Conservation (phyloP, 2,888 invertebrate species). For the Branchinecta sandiegonensis region DNA sequence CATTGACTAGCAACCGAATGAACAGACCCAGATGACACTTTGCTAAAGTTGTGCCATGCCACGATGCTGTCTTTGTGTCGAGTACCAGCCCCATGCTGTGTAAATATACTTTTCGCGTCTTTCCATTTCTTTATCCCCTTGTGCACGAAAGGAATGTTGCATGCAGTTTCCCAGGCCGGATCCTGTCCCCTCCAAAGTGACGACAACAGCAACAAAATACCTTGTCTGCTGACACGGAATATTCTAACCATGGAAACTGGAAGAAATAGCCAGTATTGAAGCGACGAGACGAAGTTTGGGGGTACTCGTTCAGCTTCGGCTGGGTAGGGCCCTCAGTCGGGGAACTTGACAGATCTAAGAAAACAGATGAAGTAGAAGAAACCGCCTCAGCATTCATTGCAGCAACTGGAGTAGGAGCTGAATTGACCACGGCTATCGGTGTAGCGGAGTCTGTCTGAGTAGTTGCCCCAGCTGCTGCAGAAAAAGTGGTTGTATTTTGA, state of each 20-base stretch:
- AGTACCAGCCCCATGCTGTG: not conserved
- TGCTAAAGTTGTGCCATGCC: slow-evolving; percentile 8
- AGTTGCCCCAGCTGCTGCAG: not conserved
- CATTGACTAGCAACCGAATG: slow-evolving; percentile 4
- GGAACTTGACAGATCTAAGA: not conserved
- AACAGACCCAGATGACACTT: not conserved
- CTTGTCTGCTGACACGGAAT: not conserved
- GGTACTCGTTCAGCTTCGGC: slow-evolving; percentile 1
- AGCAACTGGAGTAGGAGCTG: not conserved
- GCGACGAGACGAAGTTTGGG: not conserved
- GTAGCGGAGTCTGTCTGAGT: not conserved
- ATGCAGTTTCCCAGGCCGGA: slow-evolving; percentile 3
- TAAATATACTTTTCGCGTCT: slow-evolving; percentile 9
- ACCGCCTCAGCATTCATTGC: not conserved
- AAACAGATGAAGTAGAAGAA: not conserved
- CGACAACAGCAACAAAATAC: slow-evolving; percentile 20
- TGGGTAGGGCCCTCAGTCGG: not conserved
- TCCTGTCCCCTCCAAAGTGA: slow-evolving; percentile 17
- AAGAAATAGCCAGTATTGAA: slow-evolving; percentile 7
- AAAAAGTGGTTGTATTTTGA: not conserved
- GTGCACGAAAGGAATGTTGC: slow-evolving; percentile 15
- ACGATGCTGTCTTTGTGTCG: not conserved
- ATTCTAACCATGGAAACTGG: slow-evolving; percentile 15
- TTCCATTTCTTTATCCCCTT: slow-evolving; percentile 14
- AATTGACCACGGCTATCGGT: not conserved